phyloP scores from a whole-genome alignment of 2,888 invertebrate species.

The Lagria hirta region DNA sequence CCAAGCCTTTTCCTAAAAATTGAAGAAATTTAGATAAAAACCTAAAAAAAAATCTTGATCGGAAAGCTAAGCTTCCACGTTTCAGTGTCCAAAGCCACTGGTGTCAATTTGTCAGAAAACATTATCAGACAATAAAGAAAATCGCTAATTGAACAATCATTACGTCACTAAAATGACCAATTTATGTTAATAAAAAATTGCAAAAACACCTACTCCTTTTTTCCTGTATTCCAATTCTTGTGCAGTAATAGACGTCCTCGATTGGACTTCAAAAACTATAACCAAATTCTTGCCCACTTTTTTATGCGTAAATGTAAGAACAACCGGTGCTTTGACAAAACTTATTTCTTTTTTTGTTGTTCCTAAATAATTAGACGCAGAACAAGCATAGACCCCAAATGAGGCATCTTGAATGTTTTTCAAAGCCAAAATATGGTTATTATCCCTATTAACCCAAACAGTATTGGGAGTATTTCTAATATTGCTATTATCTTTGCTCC shows the following conservation, averaged over 20 bases:
- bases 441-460: conserved; percentile 35
- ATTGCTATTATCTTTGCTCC: conserved; percentile 47
- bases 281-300: conserved; percentile 43
- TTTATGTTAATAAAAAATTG: too few species aligned
- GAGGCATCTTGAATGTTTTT: conserved; percentile 45
- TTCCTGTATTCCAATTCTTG: conserved; percentile 55
- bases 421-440: conserved; percentile 45
- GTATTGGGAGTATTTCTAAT: conserved; percentile 35
- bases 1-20: conserved; percentile 50
- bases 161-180: too few species aligned
- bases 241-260: conserved; percentile 52
- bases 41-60: too few species aligned
- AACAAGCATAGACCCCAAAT: conserved; percentile 54
- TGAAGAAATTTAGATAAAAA: conserved; percentile 23
- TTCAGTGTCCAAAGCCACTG: too few species aligned
- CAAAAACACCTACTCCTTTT: conserved; percentile 53
- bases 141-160: too few species aligned
- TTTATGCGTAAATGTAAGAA: conserved; percentile 36
- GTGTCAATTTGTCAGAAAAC: background rate
- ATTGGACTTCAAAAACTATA: conserved; percentile 56
- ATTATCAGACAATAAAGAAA: too few species aligned
- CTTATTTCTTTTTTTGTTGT: conserved; percentile 42
- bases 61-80: too few species aligned
- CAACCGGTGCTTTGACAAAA: conserved; percentile 44
- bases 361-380: conserved; percentile 50